Evolutionary conservation across 92 coral and sea anemone species (phyloP).

Genomic region (Porites cylindrica): DNA sequence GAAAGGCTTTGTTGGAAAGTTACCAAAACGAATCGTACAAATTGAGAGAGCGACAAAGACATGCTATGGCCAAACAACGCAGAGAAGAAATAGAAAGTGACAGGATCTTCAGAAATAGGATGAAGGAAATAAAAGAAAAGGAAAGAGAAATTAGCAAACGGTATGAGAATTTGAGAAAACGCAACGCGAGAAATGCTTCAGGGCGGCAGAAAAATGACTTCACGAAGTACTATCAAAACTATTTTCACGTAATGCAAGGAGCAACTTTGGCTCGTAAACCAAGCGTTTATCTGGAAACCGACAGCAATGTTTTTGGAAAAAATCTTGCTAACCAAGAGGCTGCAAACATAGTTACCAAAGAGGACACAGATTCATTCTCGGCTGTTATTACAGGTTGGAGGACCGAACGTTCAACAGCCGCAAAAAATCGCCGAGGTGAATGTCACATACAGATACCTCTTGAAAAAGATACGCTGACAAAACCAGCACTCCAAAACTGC

Average conservation of each 20-base stretch:
- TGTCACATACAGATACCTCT: neutral
- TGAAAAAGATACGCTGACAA: neutral
- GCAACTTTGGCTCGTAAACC: neutral
- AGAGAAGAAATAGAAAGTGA: constrained; percentile 65
- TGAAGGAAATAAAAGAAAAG: constrained; percentile 66
- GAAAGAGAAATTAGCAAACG: constrained; percentile 66
- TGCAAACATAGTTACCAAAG: neutral
- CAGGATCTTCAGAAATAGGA: constrained; percentile 44
- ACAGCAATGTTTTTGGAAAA: neutral
- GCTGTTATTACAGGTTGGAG: neutral
- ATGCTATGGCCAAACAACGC: constrained; percentile 70
- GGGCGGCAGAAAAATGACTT: neutral
- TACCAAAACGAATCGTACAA: constrained; percentile 62
- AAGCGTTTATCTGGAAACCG: too few species aligned
- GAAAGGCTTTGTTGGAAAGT: constrained; percentile 66
- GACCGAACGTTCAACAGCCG: neutral
- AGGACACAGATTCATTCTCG: neutral
- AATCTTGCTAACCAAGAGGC: neutral
- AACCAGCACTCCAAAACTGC: neutral
- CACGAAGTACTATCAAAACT: neutral
- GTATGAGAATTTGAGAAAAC: constrained; percentile 36
- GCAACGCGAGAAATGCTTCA: neutral
- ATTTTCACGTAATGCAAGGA: neutral
- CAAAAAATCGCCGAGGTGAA: neutral
- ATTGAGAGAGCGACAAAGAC: constrained; percentile 64